Evolutionary conservation across 2,797 vertebrate genomes (phyloP), one percentile per base, ranked within the genome.

Genomic region (Silurus aristotelis): DNA sequence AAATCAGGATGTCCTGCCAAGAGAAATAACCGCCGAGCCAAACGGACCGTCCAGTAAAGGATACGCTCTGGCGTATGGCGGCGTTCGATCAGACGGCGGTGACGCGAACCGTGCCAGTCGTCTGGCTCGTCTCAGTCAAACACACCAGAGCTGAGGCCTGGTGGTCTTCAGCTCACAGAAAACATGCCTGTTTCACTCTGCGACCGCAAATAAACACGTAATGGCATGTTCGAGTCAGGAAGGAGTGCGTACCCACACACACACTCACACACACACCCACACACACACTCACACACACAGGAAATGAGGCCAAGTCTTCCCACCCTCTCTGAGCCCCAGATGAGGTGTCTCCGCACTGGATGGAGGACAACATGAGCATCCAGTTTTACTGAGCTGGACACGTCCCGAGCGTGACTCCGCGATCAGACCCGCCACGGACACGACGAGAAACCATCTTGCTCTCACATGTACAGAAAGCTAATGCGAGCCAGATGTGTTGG

Each of bases 161-260:
- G 95, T 96, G 96, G 96, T 96, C 96, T 92, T 92, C 92, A 89
- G 93, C 93, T 94, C 93, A 94, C 94, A 95, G 89, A 91, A 94
- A 95, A 94, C 93, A 94, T 92, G 92, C 56, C 60, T 88, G 89
- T 87, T 89, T 89, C 91, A 91, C 90, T 92, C 89, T 87, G 90
- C 91, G 90, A 91, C 92, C 91, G 75, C 91, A 92, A 92, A 93
- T 94, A 93, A 94, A 92, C 93, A 92, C 80, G 88, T 61, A 63
- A 76, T 79, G 85, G 93, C 88, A 92, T 89, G 89, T 90, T 86
- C 85, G 86, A 87, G 85, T 84, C 85, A 87, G 84, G 83, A 85
- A 87, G 88, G 75, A 87, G 87, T 38, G 38, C 38, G 4, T 38
- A 38, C 38, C 38, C 38, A 38, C 82, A 80, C 85, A 88, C 80